Evolutionary conservation across 2,113 vertebrate genomes (phyloP).

Genomic region (Sebastes fasciatus): DNA sequence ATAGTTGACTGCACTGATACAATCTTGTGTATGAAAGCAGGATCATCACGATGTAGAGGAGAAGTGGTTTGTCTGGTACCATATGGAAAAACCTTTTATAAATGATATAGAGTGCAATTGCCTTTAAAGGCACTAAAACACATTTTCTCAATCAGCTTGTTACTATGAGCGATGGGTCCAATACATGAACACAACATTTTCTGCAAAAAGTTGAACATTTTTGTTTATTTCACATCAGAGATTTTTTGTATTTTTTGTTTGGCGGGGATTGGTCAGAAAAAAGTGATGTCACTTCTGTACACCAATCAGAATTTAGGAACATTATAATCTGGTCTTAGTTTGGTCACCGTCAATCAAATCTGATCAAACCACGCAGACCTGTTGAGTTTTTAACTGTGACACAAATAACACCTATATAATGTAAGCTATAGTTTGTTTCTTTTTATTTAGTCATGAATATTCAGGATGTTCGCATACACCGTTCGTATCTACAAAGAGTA

Average conservation of each 20-base stretch:
- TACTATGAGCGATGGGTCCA: background rate
- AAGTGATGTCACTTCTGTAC: background rate
- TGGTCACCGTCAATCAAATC: background rate
- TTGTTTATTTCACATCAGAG: background rate
- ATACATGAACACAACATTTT: background rate
- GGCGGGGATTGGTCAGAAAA: background rate
- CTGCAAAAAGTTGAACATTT: background rate
- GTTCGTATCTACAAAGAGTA: too few species aligned
- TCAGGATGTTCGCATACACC: too few species aligned
- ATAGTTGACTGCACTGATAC: conserved; percentile 5
- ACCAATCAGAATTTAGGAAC: background rate
- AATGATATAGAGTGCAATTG: background rate
- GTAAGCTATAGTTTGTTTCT: background rate
- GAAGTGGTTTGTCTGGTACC: background rate
- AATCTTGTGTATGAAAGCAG: conserved; percentile 21
- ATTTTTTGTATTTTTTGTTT: background rate
- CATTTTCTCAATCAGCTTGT: background rate
- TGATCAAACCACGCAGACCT: background rate
- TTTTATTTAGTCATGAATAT: background rate
- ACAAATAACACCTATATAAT: background rate
- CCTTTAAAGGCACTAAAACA: background rate
- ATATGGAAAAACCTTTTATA: background rate
- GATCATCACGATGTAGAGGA: conserved; percentile 1
- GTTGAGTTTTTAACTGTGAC: background rate
- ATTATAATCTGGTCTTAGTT: background rate